These are phyloP conservation scores for Ophion ventricosus DNA, from an alignment of 2,888 invertebrate genomes.

Conservation along the genomic window DNA sequence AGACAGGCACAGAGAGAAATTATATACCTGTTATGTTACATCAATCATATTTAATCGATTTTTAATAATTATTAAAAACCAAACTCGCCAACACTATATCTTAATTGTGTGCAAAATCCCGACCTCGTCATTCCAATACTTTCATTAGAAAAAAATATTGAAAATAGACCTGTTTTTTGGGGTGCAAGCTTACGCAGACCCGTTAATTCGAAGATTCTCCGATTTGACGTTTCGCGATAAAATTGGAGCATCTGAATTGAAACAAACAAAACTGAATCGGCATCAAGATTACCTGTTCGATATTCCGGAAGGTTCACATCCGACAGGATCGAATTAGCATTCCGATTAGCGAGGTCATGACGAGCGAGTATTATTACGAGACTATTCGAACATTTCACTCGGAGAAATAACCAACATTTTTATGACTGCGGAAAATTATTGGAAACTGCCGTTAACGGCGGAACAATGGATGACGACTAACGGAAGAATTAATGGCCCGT, in stretches of 20 bases:
- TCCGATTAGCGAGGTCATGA: neutral
- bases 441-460: neutral
- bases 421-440: constrained; percentile 1
- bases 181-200: no score
- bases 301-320: neutral
- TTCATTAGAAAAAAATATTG: neutral
- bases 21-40: no score
- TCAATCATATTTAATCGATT: no score
- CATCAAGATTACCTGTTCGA: no score
- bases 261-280: no score
- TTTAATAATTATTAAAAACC: neutral
- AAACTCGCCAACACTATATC: neutral
- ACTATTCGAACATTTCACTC: neutral
- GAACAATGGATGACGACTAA: constrained; percentile 15
- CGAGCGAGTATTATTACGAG: neutral
- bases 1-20: no score
- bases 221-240: no score
- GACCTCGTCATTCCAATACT: neutral
- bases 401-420: constrained; percentile 1
- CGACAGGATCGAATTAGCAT: neutral
- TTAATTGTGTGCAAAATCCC: neutral
- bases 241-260: no score
- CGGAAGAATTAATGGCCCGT: constrained; percentile 20
- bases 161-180: neutral
- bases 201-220: no score